These are phyloP conservation scores for Sminthopsis crassicaudata DNA, from an alignment of 2,113 vertebrate genomes.

Conservation along the genomic window DNA sequence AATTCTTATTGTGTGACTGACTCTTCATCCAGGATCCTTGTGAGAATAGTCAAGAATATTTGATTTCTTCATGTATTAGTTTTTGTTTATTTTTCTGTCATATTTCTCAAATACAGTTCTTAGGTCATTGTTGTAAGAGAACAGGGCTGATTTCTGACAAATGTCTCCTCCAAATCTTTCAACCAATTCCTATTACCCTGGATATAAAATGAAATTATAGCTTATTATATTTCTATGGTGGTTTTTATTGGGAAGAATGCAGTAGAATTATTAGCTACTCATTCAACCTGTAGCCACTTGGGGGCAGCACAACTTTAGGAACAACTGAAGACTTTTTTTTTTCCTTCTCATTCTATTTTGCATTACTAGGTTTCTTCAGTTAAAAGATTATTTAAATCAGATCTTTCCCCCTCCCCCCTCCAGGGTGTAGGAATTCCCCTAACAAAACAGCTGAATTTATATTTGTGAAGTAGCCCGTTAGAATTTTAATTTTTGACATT, in stretches of 20 bases:
- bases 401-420: not conserved
- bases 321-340: constrained; percentile 24
- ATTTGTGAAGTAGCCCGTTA: not conserved
- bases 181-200: not conserved
- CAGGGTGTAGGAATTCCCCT: not conserved
- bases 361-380: not conserved
- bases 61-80: constrained; percentile 46
- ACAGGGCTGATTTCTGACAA: not conserved
- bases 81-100: constrained; percentile 13
- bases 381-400: not conserved
- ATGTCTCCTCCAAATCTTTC: not conserved
- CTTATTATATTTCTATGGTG: constrained; percentile 55
- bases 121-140: not conserved
- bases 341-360: not conserved
- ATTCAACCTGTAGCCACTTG: constrained; percentile 20
- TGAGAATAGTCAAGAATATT: not conserved
- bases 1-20: constrained; percentile 35
- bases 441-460: not conserved
- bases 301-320: not conserved
- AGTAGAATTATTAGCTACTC: constrained; percentile 51
- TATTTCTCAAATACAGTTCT: not conserved
- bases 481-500: not conserved
- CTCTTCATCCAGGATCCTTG: not conserved
- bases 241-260: constrained; percentile 63
- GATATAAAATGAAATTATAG: constrained; percentile 39